Conservation (phyloP, 2,113 vertebrate genomes). For the Stomatorhinus ivindoensis region DNA sequence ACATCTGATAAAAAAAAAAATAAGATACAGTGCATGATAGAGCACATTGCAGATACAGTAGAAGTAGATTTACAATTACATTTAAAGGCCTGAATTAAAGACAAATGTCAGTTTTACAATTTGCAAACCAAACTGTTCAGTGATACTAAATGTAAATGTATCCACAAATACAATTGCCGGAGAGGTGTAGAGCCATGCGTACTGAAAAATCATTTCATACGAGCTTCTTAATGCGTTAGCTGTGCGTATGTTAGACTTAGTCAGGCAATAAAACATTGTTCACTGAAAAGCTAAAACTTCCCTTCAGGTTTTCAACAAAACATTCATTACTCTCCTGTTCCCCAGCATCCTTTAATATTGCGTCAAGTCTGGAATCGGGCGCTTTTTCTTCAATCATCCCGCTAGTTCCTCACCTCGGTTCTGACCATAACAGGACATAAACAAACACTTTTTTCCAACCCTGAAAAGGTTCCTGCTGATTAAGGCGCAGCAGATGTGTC, state of each 20-base stretch:
- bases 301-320: neutral
- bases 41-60: neutral
- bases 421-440: neutral
- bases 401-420: neutral
- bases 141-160: neutral
- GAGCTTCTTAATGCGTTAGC: neutral
- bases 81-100: neutral
- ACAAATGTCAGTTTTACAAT: neutral
- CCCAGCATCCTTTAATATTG: neutral
- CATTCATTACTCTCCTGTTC: neutral
- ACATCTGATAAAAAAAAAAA: neutral
- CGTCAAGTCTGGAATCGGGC: neutral
- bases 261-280: neutral
- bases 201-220: neutral
- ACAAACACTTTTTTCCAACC: neutral
- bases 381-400: neutral
- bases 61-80: neutral
- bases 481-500: neutral
- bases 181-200: no score
- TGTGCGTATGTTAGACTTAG: neutral
- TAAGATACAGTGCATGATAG: neutral
- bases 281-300: neutral
- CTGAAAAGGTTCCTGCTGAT: neutral
- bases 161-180: neutral
- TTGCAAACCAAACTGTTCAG: neutral